A percentile compares a stretch with the other conserved stretches of the same genome.
phyloP scores from a whole-genome alignment of 1,140 invertebrate genomes.

The Asobara japonica region DNA sequence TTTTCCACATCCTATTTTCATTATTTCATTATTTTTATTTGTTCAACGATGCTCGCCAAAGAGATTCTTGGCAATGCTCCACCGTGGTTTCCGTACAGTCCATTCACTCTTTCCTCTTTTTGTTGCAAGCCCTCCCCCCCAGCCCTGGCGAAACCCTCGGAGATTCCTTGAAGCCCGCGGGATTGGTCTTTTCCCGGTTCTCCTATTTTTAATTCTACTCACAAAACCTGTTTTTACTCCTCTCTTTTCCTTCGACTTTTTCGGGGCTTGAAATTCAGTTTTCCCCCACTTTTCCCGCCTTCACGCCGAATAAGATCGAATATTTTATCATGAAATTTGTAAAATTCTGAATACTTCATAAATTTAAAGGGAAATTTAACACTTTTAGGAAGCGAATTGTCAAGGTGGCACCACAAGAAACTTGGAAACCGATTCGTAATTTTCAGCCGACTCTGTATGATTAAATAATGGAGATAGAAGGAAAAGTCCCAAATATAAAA shows the following conservation, averaged over 20 bases:
- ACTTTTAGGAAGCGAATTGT: no score
- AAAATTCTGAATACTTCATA: no score
- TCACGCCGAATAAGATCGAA: no score
- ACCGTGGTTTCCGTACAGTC: conserved; percentile 10
- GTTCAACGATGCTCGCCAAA: conserved; percentile 15
- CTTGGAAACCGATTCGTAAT: no score
- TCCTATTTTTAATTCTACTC: background rate
- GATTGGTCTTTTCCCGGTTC: background rate
- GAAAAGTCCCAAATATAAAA: no score
- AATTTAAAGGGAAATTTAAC: no score
- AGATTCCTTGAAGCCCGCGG: background rate
- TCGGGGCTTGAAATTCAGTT: no score
- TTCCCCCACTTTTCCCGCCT: no score
- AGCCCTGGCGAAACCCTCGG: background rate
- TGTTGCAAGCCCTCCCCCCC: background rate
- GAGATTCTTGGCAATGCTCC: conserved; percentile 19
- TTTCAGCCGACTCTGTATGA: no score
- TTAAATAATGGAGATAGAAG: no score
- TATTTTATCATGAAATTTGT: no score
- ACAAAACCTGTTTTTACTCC: background rate
- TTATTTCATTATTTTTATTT: conserved; percentile 25
- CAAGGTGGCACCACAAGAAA: no score
- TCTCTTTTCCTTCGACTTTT: background rate
- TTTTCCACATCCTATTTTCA: background rate
- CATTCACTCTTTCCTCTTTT: conserved; percentile 7